These are phyloP conservation scores for Lomographa bimaculata DNA, from an alignment of 2,888 invertebrate species.

Conservation along the genomic window DNA sequence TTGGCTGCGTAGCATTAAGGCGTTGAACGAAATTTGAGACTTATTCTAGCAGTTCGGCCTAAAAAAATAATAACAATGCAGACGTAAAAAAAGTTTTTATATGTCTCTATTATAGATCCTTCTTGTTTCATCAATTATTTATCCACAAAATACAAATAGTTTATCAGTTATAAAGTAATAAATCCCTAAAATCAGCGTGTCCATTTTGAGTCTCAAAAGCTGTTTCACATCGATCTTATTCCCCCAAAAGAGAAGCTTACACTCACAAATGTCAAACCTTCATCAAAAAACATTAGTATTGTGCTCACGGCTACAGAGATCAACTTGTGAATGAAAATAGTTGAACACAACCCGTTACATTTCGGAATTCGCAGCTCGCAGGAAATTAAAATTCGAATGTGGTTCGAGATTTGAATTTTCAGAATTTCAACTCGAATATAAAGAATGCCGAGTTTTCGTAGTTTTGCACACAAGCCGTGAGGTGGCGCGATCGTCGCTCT, in stretches of 20 bases:
- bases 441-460: conserved; percentile 31
- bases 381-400: conserved; percentile 15
- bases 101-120: too few relatives aligned
- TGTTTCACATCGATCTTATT: conserved; percentile 12
- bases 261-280: conserved; percentile 24
- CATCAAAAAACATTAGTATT: conserved; percentile 29
- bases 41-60: too few relatives aligned
- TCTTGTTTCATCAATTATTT: too few relatives aligned
- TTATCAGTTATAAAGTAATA: too few relatives aligned
- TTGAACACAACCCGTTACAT: conserved; percentile 8
- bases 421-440: conserved; percentile 23
- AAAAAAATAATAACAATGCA: too few relatives aligned
- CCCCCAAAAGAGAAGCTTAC: conserved; percentile 8
- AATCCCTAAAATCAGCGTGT: too few relatives aligned
- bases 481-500: conserved; percentile 31
- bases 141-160: too few relatives aligned
- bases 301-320: conserved; percentile 16
- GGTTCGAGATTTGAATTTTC: conserved; percentile 20
- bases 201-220: conserved; percentile 14
- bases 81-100: too few relatives aligned
- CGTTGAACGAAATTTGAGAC: conserved; percentile 43
- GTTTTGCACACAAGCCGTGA: conserved; percentile 32
- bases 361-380: conserved; percentile 3
- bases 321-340: conserved; percentile 21
- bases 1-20: conserved; percentile 35